These are phyloP conservation scores for Charaxes varanes DNA, from an alignment of 1,140 invertebrate species.

Conservation along the genomic window DNA sequence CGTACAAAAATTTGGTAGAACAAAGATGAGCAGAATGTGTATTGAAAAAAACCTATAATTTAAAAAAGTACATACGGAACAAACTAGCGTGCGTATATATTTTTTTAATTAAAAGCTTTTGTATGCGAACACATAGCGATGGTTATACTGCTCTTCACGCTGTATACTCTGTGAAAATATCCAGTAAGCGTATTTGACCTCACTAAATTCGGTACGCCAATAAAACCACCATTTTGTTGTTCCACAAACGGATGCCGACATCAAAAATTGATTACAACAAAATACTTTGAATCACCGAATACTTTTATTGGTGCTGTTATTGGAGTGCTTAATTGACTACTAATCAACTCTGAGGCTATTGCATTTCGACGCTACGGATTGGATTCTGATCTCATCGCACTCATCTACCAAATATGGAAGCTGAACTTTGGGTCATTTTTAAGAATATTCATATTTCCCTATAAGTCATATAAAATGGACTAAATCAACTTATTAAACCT, in stretches of 20 bases:
- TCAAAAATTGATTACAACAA: slow-evolving; percentile 68
- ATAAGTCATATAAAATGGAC: too few species aligned
- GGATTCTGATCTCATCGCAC: slow-evolving; percentile 6
- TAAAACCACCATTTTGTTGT: slow-evolving; percentile 57
- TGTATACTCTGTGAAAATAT: slow-evolving; percentile 20
- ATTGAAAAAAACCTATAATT: too few species aligned
- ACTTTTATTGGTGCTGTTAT: slow-evolving; percentile 66
- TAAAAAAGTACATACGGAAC: too few species aligned
- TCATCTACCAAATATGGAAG: slow-evolving; percentile 3
- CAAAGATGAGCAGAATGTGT: too few species aligned
- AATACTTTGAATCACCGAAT: slow-evolving; percentile 62
- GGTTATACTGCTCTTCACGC: slow-evolving; percentile 5
- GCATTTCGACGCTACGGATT: slow-evolving; percentile 11
- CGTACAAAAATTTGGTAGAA: too few species aligned
- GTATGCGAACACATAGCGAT: too few species aligned
- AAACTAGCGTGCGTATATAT: too few species aligned
- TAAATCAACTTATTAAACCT: too few species aligned
- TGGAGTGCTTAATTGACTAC: slow-evolving; percentile 62
- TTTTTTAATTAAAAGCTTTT: too few species aligned
- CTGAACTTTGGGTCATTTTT: too few species aligned
- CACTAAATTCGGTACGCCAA: slow-evolving; percentile 66
- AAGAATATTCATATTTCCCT: slow-evolving; percentile 19
- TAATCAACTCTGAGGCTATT: slow-evolving; percentile 44
- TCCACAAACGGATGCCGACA: slow-evolving; percentile 59
- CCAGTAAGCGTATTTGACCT: slow-evolving; percentile 34